These are phyloP conservation scores for Rhizomys pruinosus DNA, from an alignment of 2,113 vertebrate species.

Conservation along the genomic window DNA sequence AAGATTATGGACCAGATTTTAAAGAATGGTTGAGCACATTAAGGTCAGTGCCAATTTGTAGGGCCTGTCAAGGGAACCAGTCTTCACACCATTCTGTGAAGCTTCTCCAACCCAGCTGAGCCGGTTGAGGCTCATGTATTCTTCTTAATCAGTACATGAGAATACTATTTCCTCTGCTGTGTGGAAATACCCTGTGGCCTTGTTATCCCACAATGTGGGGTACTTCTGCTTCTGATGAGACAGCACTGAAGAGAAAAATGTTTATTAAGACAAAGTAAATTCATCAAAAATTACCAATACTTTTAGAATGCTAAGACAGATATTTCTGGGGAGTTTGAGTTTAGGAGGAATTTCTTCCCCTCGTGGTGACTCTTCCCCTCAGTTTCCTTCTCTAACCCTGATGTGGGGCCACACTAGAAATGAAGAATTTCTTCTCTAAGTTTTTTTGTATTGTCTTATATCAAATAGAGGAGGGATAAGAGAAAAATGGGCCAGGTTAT, in stretches of 20 bases:
- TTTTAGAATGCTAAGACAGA: constrained; percentile 55
- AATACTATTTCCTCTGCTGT: constrained; percentile 38
- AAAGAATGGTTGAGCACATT: not conserved
- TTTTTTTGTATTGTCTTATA: not conserved
- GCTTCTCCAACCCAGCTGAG: not conserved
- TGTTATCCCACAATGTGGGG: not conserved
- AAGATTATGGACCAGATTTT: constrained; percentile 12
- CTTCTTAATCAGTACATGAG: not conserved
- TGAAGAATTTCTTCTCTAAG: constrained; percentile 12
- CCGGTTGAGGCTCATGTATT: not conserved
- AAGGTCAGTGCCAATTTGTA: not conserved
- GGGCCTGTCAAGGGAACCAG: not conserved
- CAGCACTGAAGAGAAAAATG: not conserved
- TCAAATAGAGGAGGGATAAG: not conserved
- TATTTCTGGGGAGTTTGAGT: constrained; percentile 60
- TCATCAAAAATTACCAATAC: constrained; percentile 58
- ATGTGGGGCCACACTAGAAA: fast-evolving
- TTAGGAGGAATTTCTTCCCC: constrained; percentile 21
- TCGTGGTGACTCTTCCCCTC: not conserved
- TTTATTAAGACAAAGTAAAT: constrained; percentile 53
- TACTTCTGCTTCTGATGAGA: constrained; percentile 73
- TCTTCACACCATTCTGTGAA: not conserved
- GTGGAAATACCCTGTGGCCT: constrained; percentile 78
- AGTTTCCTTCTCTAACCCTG: not conserved
- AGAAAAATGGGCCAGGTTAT: not conserved